Base-by-base conservation (phyloP, 2,888 invertebrate species). In the Drosophila mettleri region DNA sequence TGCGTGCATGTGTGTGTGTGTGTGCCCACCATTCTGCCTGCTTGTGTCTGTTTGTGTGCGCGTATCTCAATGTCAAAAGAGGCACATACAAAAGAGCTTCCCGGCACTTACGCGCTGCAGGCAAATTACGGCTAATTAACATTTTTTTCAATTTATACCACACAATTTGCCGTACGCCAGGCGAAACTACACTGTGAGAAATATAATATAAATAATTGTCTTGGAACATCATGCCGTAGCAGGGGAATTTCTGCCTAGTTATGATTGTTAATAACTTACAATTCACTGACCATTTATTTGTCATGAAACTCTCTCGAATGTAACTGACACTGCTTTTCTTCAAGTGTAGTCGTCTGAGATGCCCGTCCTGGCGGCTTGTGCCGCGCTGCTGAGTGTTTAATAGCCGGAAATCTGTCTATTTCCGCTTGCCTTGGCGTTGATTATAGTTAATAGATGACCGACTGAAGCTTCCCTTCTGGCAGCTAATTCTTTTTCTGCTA, bases 341-440 rank as follows among this genome's bases (percentile, higher is more conserved):
- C 8, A 18, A 48, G 78, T 70, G 58, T 45, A 70, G 38, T 73
- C 53, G 34, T 33, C n/a, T 7, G 27, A 61, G 69, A 46, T 48
- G 29, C 68, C 48, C 48, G 63, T 52, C 57, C 58, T 54, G 67
- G 61, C 63, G 76, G 65, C 73, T 70, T 86, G 82, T 82, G 74
- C 74, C 77, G 80, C 84, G 68, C 71, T 71, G 80, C 79, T 88
- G 86, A 88, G 77, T 86, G 88, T 79, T 88, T 85, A 85, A 85
- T 88, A 88, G 88, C 85, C 85, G 85, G 88, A 86, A 88, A 86
- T 86, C 86, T 86, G 86, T 88, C 85, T 88, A 86, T 88, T 86
- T 86, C 88, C 85, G 85, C 74, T 81, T 88, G 81, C 86, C 75
- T 67, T 86, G 79, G 84, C 88, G 85, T 86, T 86, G 85, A 88